These are phyloP conservation scores for Crocuta crocuta DNA, from an alignment of 2,113 vertebrate species.

Conservation along the genomic window DNA sequence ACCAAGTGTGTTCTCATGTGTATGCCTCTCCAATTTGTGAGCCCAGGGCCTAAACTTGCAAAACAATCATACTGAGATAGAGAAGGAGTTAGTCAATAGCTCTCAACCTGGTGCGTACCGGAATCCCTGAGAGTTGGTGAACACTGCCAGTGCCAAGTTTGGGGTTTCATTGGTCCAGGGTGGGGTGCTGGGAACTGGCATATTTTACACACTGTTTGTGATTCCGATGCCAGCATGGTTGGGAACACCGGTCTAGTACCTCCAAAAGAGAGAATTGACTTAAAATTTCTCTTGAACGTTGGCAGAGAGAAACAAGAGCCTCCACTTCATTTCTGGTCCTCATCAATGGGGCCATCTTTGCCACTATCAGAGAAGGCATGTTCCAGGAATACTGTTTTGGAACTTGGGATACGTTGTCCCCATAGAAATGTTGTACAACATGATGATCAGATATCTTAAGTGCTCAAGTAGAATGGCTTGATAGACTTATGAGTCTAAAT, in stretches of 20 bases:
- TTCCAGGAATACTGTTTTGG: neutral
- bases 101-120: neutral
- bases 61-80: neutral
- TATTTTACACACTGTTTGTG: neutral
- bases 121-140: no score
- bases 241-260: neutral
- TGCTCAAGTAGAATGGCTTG: neutral
- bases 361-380: neutral
- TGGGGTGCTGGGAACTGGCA: neutral
- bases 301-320: neutral
- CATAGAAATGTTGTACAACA: neutral
- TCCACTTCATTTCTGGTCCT: neutral
- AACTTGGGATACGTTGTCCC: neutral
- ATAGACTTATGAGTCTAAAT: neutral
- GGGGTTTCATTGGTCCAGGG: neutral
- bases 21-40: neutral
- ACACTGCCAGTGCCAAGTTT: fast-evolving
- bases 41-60: neutral
- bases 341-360: neutral
- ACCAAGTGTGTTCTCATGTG: neutral
- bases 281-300: slow-evolving; percentile 8
- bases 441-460: neutral
- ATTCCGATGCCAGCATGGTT: neutral
- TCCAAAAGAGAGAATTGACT: neutral
- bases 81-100: neutral